Conservation (phyloP, 2,113 vertebrate genomes). For the Etia nguti region DNA sequence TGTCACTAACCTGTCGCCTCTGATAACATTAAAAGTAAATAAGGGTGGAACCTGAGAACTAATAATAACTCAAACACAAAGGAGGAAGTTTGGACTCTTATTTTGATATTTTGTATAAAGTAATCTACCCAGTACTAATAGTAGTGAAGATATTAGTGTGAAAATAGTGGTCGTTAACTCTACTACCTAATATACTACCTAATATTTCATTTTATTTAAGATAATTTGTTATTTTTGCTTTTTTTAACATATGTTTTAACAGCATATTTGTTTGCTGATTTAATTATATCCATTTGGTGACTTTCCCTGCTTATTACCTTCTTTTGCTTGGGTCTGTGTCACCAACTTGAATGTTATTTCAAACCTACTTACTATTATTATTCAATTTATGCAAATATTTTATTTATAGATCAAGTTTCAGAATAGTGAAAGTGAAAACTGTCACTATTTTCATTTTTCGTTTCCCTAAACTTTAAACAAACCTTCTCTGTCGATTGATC, state of each 20-base stretch:
- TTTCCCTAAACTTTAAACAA: not conserved
- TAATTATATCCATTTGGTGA: not conserved
- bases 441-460: not conserved
- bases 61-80: not conserved
- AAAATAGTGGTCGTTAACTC: not conserved
- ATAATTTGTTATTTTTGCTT: not conserved
- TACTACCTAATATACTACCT: not conserved
- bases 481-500: not conserved
- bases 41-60: constrained; percentile 14
- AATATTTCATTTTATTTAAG: not conserved
- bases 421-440: not conserved
- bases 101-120: not conserved
- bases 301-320: not conserved
- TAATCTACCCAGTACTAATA: not conserved
- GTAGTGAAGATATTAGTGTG: not conserved
- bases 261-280: not conserved
- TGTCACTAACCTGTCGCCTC: not conserved
- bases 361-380: not conserved
- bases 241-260: not conserved
- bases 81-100: not conserved
- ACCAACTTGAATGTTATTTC: not conserved
- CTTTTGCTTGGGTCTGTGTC: not conserved
- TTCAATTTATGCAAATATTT: not conserved
- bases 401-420: not conserved
- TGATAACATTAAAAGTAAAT: constrained; percentile 24